phyloP scores from a whole-genome alignment of 2,113 vertebrate species.

The Pseudorectes ferrugineus region DNA sequence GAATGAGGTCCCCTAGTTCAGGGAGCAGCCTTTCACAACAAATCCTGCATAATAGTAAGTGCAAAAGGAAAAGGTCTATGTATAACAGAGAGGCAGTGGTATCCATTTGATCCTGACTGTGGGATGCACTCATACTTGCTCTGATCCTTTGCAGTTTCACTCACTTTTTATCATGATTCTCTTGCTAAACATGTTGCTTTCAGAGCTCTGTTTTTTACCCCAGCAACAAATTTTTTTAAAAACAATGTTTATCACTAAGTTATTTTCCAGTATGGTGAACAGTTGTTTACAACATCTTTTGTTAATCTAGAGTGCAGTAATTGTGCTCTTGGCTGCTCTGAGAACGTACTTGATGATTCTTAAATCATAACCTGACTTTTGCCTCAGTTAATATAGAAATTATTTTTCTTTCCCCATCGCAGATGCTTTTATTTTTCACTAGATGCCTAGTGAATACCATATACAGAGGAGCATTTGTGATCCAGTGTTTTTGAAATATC shows the following conservation, averaged over 20 bases:
- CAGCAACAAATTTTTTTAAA: slow-evolving; percentile 21
- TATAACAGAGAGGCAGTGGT: neutral
- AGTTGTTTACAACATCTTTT: slow-evolving; percentile 10
- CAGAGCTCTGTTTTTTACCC: slow-evolving; percentile 15
- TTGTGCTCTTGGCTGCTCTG: neutral
- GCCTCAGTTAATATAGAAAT: neutral
- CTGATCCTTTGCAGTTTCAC: slow-evolving; percentile 16
- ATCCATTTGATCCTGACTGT: neutral
- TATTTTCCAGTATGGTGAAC: slow-evolving; percentile 20
- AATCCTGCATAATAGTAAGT: neutral
- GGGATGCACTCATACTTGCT: neutral
- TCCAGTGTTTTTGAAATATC: neutral
- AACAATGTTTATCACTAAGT: neutral
- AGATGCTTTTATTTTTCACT: neutral
- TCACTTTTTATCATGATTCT: neutral
- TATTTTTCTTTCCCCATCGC: neutral
- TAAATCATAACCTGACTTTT: neutral
- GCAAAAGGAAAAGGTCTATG: neutral
- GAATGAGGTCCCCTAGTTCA: neutral
- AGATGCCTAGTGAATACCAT: neutral
- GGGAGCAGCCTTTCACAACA: neutral
- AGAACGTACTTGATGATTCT: neutral
- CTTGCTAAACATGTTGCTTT: neutral
- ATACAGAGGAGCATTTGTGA: neutral
- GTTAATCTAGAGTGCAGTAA: slow-evolving; percentile 1